A percentile compares a stretch with the other conserved stretches of the same genome.
These are phyloP conservation scores for Pygoscelis antarcticus DNA, from an alignment of 2,113 vertebrate species.

Conservation along the genomic window DNA sequence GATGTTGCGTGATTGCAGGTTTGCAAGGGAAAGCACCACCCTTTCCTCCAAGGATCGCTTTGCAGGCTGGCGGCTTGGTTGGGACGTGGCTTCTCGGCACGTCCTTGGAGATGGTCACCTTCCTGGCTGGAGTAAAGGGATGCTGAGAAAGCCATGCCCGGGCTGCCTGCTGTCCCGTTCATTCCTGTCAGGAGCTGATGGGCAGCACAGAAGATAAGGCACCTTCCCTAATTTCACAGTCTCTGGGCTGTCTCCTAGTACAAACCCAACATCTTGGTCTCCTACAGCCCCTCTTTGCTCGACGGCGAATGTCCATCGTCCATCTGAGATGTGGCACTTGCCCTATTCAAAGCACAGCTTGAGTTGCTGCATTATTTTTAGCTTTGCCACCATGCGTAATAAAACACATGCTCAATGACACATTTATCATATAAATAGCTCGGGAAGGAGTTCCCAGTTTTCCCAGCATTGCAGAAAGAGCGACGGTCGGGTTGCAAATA, in stretches of 20 bases:
- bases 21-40: background rate
- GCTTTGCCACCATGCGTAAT: background rate
- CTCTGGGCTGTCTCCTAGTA: too few relatives aligned
- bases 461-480: background rate
- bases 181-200: fast-evolving
- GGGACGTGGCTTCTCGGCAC: background rate
- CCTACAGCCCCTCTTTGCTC: background rate
- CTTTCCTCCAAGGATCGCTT: background rate
- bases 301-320: fast-evolving
- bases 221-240: fast-evolving
- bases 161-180: background rate
- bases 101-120: background rate
- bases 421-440: fast-evolving
- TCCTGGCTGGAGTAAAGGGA: background rate
- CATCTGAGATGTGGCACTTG: fast-evolving
- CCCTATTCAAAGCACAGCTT: background rate
- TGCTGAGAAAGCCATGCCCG: fast-evolving
- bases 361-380: background rate
- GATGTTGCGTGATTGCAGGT: background rate
- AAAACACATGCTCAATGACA: fast-evolving
- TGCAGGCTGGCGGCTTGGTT: background rate
- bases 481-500: fast-evolving
- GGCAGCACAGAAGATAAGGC: background rate
- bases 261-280: fast-evolving
- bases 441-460: background rate